These are phyloP conservation scores for Micrastur ruficollis DNA, from an alignment of 2,797 vertebrate species.

Conservation along the genomic window DNA sequence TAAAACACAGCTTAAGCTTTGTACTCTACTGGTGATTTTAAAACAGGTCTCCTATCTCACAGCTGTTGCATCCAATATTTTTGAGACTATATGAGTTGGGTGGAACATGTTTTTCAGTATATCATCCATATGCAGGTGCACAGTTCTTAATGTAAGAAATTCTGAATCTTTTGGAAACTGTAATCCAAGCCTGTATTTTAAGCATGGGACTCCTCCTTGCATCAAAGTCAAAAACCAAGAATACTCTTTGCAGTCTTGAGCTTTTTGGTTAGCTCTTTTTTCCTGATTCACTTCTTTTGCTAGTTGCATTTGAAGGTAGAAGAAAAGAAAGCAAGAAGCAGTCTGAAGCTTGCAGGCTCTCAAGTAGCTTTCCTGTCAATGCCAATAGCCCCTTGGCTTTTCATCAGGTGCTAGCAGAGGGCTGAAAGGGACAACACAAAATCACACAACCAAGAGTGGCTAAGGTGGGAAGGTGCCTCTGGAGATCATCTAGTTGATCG, in stretches of 20 bases:
- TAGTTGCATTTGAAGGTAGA: not conserved
- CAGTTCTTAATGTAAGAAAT: not conserved
- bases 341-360: not conserved
- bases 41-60: not conserved
- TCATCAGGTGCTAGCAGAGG: not conserved
- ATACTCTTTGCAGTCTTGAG: not conserved
- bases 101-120: not conserved
- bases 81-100: not conserved
- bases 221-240: not conserved
- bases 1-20: not conserved
- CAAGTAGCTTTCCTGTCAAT: not conserved
- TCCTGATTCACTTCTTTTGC: not conserved
- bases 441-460: not conserved
- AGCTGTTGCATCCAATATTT: not conserved
- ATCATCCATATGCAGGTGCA: not conserved
- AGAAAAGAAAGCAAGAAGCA: not conserved
- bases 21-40: not conserved
- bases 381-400: not conserved
- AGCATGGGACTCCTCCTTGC: not conserved
- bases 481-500: not conserved
- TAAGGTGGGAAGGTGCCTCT: not conserved
- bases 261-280: not conserved
- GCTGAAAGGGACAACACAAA: not conserved
- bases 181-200: not conserved
- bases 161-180: not conserved